These are phyloP conservation scores for Drosophila jambulina DNA, from an alignment of 1,140 invertebrate genomes.

Conservation along the genomic window DNA sequence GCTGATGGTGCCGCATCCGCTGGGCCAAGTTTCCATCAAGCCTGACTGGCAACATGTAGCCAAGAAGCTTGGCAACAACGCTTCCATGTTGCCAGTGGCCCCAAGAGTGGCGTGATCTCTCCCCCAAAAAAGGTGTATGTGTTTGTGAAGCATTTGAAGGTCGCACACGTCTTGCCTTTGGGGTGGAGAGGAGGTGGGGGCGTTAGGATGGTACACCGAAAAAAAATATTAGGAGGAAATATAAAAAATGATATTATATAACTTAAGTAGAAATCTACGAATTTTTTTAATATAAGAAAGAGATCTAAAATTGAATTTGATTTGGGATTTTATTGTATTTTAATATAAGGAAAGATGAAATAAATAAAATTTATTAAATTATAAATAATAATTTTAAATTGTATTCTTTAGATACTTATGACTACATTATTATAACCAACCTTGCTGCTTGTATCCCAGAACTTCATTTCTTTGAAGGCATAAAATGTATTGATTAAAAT, in stretches of 20 bases:
- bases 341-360: background rate
- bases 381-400: too few relatives aligned
- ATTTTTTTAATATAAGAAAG: too few relatives aligned
- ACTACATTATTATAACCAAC: too few relatives aligned
- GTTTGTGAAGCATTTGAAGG: slow-evolving; percentile 71
- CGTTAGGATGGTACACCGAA: background rate
- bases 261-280: too few relatives aligned
- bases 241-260: background rate
- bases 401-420: too few relatives aligned
- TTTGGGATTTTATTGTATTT: background rate
- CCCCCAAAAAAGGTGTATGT: slow-evolving; percentile 23
- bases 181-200: slow-evolving; percentile 9
- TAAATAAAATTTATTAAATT: too few relatives aligned
- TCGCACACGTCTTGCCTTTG: slow-evolving; percentile 52
- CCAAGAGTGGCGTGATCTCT: slow-evolving; percentile 56
- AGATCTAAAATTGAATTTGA: too few relatives aligned
- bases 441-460: too few relatives aligned
- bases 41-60: slow-evolving; percentile 45
- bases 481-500: too few relatives aligned
- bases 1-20: slow-evolving; percentile 61
- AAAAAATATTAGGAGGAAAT: background rate
- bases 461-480: too few relatives aligned
- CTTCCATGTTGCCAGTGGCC: slow-evolving; percentile 50
- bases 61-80: slow-evolving; percentile 70
- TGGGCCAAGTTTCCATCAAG: slow-evolving; percentile 70